phyloP scores from a whole-genome alignment of 2,888 invertebrate species.

The Drosophila dives region DNA sequence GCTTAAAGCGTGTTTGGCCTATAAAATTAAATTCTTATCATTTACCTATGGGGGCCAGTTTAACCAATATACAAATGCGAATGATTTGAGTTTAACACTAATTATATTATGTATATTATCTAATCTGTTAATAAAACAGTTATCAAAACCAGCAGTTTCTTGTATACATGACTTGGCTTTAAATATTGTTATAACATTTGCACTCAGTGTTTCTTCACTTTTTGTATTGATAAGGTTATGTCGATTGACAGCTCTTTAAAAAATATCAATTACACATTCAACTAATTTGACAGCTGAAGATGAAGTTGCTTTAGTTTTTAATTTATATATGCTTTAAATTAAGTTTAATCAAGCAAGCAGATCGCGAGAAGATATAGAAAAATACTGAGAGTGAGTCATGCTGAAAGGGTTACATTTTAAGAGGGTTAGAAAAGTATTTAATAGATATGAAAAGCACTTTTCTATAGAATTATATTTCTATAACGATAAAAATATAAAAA shows the following conservation, averaged over 20 bases:
- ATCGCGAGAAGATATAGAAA: neutral
- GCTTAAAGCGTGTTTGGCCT: neutral
- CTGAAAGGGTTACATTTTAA: neutral
- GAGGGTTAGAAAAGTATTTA: neutral
- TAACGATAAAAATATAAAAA: neutral
- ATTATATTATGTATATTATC: slow-evolving; percentile 45
- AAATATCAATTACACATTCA: slow-evolving; percentile 22
- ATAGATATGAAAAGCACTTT: neutral
- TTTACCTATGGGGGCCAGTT: neutral
- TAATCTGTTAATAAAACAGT: slow-evolving; percentile 34
- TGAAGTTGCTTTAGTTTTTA: neutral
- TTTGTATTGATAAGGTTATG: slow-evolving; percentile 21
- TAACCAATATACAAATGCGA: neutral
- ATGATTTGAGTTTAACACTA: slow-evolving; percentile 34
- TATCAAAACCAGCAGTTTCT: slow-evolving; percentile 34
- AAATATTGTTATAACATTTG: slow-evolving; percentile 65
- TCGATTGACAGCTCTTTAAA: no score
- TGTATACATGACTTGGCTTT: slow-evolving; percentile 59
- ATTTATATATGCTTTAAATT: neutral
- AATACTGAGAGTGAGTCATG: neutral
- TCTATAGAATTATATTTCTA: neutral
- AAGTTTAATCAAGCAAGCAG: no score
- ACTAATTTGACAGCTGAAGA: slow-evolving; percentile 45
- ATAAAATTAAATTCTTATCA: neutral
- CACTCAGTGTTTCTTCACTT: slow-evolving; percentile 33